Percentiles rank a stretch among this genome's conserved stretches.
Evolutionary conservation across 1,140 invertebrate species (phyloP).

Genomic region (Periplaneta americana): DNA sequence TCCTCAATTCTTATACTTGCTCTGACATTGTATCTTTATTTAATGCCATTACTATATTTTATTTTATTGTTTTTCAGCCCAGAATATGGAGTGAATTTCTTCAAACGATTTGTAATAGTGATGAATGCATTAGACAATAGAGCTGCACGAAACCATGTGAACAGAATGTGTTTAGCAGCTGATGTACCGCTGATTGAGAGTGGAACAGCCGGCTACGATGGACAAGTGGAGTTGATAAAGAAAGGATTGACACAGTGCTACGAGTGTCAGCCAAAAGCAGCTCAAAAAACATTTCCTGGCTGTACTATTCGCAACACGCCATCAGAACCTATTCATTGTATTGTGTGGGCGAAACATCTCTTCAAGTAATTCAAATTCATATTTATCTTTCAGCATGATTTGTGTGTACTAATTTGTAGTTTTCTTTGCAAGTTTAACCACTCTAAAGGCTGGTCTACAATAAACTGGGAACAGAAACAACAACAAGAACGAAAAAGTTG

Average conservation of each 20-base stretch:
- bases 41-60: not conserved
- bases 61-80: conserved; percentile 42
- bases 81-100: conserved; percentile 88
- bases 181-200: conserved; percentile 93
- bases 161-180: conserved; percentile 96
- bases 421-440: no score
- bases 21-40: not conserved
- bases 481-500: no score
- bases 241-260: conserved; percentile 93
- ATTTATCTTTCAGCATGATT: conserved; percentile 11
- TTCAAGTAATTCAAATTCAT: conserved; percentile 75
- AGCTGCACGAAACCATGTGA: conserved; percentile 95
- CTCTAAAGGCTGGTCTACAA: no score
- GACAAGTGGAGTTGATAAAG: conserved; percentile 85
- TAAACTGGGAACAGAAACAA: no score
- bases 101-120: conserved; percentile 87
- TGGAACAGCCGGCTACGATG: conserved; percentile 94
- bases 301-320: conserved; percentile 99
- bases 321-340: conserved; percentile 98
- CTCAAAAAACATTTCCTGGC: conserved; percentile 91
- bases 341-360: conserved; percentile 98
- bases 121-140: conserved; percentile 97
- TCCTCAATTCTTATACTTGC: not conserved
- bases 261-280: conserved; percentile 89
- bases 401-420: no score